phyloP scores from a whole-genome alignment of 2,797 vertebrate species.

The Phylloscopus collybita region DNA sequence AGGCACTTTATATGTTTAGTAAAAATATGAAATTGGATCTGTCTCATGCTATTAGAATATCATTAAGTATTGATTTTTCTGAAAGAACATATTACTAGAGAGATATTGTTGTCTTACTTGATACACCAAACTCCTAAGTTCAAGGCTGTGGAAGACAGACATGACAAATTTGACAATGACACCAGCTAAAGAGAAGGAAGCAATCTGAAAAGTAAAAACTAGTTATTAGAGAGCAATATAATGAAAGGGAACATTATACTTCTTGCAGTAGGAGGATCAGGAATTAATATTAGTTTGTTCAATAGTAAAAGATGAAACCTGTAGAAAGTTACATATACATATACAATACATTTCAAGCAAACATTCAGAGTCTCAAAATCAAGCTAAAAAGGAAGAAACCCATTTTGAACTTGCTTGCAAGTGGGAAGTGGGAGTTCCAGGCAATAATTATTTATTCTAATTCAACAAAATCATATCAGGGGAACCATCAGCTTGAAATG shows the following conservation, averaged over 20 bases:
- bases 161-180: neutral
- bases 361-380: conserved; percentile 10
- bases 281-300: neutral
- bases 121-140: neutral
- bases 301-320: neutral
- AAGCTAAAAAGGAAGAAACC: neutral
- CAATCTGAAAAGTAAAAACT: neutral
- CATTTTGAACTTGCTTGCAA: neutral
- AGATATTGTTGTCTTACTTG: neutral
- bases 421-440: neutral
- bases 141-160: neutral
- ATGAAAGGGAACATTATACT: neutral
- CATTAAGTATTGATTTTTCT: conserved; percentile 1
- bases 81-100: neutral
- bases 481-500: neutral
- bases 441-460: neutral
- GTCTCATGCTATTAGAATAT: neutral
- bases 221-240: neutral
- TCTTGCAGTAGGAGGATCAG: neutral
- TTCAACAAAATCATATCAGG: neutral
- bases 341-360: conserved; percentile 9
- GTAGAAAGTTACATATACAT: neutral
- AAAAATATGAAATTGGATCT: conserved; percentile 32
- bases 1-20: conserved; percentile 26
- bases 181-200: neutral